Evolutionary conservation across 2,113 vertebrate genomes (phyloP), one percentile per base, ranked within the genome.

Genomic region (Oreochromis tanganicae): DNA sequence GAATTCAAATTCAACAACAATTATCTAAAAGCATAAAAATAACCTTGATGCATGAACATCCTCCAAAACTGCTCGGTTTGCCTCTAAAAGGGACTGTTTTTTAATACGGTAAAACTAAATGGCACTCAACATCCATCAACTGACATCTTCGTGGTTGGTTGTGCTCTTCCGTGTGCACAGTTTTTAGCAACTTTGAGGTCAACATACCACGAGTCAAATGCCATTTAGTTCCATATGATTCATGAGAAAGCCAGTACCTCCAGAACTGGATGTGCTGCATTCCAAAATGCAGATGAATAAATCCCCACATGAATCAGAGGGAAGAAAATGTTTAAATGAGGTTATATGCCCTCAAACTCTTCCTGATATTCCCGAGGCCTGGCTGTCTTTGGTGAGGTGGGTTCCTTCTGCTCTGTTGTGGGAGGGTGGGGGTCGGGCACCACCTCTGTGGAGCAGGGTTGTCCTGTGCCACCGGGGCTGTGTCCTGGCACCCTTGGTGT

Each of bases 31-130:
- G 36, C 36, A 43, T 6, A 61, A 61, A 61, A 32, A 61, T 61
- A 32, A 10, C 14, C 27, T 0, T 24, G 21, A 43, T 71, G 11
- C 5, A 43, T 43, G 66, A 43, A 43, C 38, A 1, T 21, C n/a
- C 0, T 71, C 66, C 13, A 24, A 71, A 71, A 16, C 66, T 0
- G 6, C 21, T 68, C 1, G 0, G 11, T 0, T 68, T 68, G n/a
- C n/a, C 63, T 41, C 11, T 16, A 1, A 71, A 71, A 71, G 1
- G 0, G 36, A 24, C 36, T 2, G 2, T 57, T 27, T 27, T 59
- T 29, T 7, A 59, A 59, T 17, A 3, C 27, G 32, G 27, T 59
- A 32, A 61, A 61, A 61, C 27, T 61, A 32, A 63, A 36, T 66
- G 10, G 61, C 9, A n/a, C 61, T 0, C 17, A 13, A 14, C 14